Percentiles rank a stretch among this genome's conserved stretches.
phyloP scores from a whole-genome alignment of 2,797 vertebrate species.

The Syncerus caffer region DNA sequence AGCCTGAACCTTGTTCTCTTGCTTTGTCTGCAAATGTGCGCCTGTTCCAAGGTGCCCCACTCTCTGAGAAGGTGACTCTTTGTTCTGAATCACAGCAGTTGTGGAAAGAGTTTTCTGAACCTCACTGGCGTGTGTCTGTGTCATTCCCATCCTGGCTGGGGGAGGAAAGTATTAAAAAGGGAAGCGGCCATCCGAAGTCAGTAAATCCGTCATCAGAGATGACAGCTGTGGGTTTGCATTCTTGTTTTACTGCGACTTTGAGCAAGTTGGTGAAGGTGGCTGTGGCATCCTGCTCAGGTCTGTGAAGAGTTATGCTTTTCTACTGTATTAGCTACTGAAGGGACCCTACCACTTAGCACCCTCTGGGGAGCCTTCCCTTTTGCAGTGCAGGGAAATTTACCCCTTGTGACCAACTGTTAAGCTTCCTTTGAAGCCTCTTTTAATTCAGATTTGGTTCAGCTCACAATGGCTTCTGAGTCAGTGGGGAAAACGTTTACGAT shows the following conservation, averaged over 20 bases:
- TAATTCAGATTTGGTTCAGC: conserved; percentile 75
- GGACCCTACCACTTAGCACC: conserved; percentile 67
- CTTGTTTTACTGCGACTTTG: conserved; percentile 76
- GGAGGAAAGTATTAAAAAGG: conserved; percentile 57
- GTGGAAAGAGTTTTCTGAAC: conserved; percentile 4
- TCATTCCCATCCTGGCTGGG: neutral
- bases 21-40: neutral
- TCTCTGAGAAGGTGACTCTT: conserved; percentile 43
- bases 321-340: conserved; percentile 50
- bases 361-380: conserved; percentile 71
- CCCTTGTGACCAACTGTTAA: conserved; percentile 77
- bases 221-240: conserved; percentile 65
- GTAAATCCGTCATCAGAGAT: conserved; percentile 62
- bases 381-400: conserved; percentile 73
- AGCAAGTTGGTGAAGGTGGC: conserved; percentile 66
- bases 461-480: conserved; percentile 64
- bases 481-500: conserved; percentile 75
- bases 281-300: conserved; percentile 7
- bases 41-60: neutral
- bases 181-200: conserved; percentile 54
- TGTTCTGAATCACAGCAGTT: conserved; percentile 10
- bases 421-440: conserved; percentile 76
- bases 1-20: neutral
- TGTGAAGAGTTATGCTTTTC: conserved; percentile 60
- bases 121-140: conserved; percentile 13